Conservation (phyloP, 2,113 vertebrate species). For the Scomber japonicus region DNA sequence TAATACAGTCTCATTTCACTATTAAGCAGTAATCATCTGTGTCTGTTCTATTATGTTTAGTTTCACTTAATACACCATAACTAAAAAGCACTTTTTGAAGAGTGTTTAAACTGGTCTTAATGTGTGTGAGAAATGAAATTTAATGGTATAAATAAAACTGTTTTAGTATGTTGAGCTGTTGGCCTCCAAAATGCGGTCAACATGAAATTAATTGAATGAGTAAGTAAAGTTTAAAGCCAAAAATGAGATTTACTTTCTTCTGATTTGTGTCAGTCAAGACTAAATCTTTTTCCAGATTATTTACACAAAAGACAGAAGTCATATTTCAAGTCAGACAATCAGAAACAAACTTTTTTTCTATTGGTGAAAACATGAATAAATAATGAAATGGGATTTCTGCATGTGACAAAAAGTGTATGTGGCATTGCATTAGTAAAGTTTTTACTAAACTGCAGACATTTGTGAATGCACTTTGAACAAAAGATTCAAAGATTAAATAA, state of each 20-base stretch:
- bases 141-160: background rate
- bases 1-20: constrained; percentile 5
- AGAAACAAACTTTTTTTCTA: constrained; percentile 65
- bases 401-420: constrained; percentile 63
- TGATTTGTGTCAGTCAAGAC: background rate
- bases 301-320: constrained; percentile 29
- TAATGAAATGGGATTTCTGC: constrained; percentile 68
- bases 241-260: constrained; percentile 1
- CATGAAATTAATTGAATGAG: background rate
- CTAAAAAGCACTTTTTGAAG: background rate
- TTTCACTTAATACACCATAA: background rate
- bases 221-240: background rate
- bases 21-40: background rate
- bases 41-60: background rate
- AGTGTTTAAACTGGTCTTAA: background rate
- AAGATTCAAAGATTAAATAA: constrained; percentile 60
- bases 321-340: constrained; percentile 66
- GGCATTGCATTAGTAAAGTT: constrained; percentile 72
- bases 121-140: constrained; percentile 22
- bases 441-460: constrained; percentile 71
- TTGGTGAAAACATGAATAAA: constrained; percentile 67
- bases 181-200: background rate
- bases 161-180: background rate
- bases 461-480: constrained; percentile 67
- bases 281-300: background rate